Percentiles rank a stretch among this genome's conserved stretches.
Evolutionary conservation across 2,888 invertebrate species (phyloP).

Genomic region (Dione juno): DNA sequence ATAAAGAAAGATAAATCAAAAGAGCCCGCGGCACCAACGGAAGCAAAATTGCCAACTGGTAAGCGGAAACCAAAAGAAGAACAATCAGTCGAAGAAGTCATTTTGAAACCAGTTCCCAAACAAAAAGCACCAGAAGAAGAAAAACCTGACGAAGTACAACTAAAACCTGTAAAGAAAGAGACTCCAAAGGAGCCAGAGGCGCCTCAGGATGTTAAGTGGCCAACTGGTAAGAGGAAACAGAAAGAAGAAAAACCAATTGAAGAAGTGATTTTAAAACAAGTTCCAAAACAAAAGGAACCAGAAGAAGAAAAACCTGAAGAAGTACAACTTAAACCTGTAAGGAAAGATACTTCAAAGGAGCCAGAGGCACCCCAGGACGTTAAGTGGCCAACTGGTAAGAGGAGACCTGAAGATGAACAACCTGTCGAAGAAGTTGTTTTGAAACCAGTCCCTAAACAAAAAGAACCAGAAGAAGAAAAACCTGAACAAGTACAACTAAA

Average conservation of each 20-base stretch:
- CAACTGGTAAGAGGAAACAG: conserved; percentile 26
- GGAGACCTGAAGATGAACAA: conserved; percentile 58
- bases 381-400: conserved; percentile 61
- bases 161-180: not conserved
- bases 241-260: conserved; percentile 59
- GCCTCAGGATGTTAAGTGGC: conserved; percentile 62
- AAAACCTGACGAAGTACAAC: not conserved
- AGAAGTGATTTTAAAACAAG: conserved; percentile 70
- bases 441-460: conserved; percentile 51
- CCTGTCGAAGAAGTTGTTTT: conserved; percentile 67
- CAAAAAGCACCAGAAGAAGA: not conserved
- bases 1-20: conserved; percentile 36
- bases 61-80: conserved; percentile 58
- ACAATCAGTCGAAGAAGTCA: not conserved
- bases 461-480: conserved; percentile 48
- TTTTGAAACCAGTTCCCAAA: not conserved
- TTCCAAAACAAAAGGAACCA: conserved; percentile 44
- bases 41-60: conserved; percentile 57
- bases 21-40: conserved; percentile 55
- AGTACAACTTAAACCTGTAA: conserved; percentile 37
- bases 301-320: conserved; percentile 62
- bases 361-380: conserved; percentile 60
- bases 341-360: conserved; percentile 58
- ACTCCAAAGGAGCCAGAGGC: conserved; percentile 48
- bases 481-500: conserved; percentile 59